phyloP scores from a whole-genome alignment of 2,888 invertebrate species.

The Ischnus inquisitorius region DNA sequence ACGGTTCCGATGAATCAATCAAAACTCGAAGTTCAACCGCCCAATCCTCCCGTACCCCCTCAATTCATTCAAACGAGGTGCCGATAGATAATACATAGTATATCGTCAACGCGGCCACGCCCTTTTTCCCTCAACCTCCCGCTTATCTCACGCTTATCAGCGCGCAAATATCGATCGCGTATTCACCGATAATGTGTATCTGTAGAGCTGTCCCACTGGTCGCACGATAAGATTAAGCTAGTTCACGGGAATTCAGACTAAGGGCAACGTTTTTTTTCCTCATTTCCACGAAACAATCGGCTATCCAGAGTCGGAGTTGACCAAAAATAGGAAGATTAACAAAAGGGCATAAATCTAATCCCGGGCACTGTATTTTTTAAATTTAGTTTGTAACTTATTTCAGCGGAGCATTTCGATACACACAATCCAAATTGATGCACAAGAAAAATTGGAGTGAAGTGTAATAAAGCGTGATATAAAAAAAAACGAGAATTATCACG shows the following conservation, averaged over 20 bases:
- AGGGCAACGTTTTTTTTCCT: not conserved
- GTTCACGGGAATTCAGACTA: not conserved
- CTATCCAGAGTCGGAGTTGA: too few species aligned
- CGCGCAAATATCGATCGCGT: constrained; percentile 49
- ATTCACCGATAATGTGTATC: not conserved
- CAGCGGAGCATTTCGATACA: not conserved
- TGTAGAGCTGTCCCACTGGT: constrained; percentile 31
- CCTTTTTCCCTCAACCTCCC: constrained; percentile 6
- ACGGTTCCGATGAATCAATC: constrained; percentile 58
- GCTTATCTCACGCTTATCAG: constrained; percentile 61
- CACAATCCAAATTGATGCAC: not conserved
- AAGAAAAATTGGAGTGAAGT: not conserved
- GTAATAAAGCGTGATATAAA: not conserved
- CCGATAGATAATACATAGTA: constrained; percentile 8
- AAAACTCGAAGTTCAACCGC: constrained; percentile 48
- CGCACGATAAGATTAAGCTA: constrained; percentile 14
- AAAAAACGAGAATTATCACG: not conserved
- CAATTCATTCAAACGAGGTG: constrained; percentile 42
- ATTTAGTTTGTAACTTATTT: not conserved
- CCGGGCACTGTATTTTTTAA: not conserved
- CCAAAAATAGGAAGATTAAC: too few species aligned
- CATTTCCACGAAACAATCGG: too few species aligned
- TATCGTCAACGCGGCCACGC: constrained; percentile 22
- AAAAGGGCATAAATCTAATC: too few species aligned
- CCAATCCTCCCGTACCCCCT: not conserved